phyloP scores from a whole-genome alignment of 2,888 invertebrate genomes.

The Hirtodrosophila trivittata region DNA sequence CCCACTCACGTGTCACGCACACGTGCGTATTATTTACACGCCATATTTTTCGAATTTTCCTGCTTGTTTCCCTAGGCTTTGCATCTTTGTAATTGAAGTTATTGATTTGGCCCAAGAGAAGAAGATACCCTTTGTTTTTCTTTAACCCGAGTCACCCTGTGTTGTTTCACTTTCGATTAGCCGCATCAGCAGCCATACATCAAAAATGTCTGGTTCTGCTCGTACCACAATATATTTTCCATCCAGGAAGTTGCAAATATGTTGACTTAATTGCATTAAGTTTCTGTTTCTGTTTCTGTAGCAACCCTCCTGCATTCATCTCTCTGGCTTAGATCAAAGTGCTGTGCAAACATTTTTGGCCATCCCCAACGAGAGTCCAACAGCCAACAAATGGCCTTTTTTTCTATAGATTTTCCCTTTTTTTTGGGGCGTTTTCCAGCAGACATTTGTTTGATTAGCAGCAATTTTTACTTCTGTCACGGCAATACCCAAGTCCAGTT shows the following conservation, averaged over 20 bases:
- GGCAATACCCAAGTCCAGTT: constrained; percentile 33
- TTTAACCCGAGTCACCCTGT: constrained; percentile 34
- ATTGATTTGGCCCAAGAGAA: constrained; percentile 60
- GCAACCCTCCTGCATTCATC: constrained; percentile 7
- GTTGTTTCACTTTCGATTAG: constrained; percentile 60
- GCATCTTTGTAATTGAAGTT: constrained; percentile 58
- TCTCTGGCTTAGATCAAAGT: constrained; percentile 66
- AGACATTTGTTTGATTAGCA: constrained; percentile 69
- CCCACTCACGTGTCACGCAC: constrained; percentile 79
- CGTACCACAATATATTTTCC: constrained; percentile 16
- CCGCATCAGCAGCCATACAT: constrained; percentile 67
- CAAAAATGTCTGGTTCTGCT: constrained; percentile 54
- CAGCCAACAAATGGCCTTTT: constrained; percentile 25
- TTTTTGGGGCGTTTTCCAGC: constrained; percentile 36
- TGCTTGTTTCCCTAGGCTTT: constrained; percentile 30
- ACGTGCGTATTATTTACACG: constrained; percentile 81
- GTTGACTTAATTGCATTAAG: constrained; percentile 79
- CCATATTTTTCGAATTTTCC: constrained; percentile 46
- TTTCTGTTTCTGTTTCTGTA: constrained; percentile 23
- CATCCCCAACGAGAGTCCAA: constrained; percentile 30
- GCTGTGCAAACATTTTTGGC: constrained; percentile 68
- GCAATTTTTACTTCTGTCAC: constrained; percentile 58
- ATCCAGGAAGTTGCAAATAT: constrained; percentile 73
- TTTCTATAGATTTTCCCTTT: constrained; percentile 16
- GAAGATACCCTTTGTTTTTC: constrained; percentile 8